A percentile compares a stretch with the other conserved stretches of the same genome.
Conservation (phyloP, 2,113 vertebrate species). For the Pao palembangensis region DNA sequence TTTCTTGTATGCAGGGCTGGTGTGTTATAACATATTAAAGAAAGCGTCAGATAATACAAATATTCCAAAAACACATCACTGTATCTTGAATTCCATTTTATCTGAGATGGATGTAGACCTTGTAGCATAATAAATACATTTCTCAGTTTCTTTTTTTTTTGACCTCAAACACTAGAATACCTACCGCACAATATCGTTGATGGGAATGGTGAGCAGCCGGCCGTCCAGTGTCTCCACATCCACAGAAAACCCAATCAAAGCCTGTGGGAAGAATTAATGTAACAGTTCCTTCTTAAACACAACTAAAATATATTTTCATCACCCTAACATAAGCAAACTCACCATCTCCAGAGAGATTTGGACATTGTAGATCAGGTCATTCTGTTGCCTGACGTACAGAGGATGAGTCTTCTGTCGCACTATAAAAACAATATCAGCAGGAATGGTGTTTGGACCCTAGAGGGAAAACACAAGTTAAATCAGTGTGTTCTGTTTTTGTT, state of each 20-base stretch:
- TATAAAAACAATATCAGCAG: slow-evolving; percentile 89
- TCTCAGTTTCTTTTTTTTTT: no score
- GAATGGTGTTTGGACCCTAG: slow-evolving; percentile 89
- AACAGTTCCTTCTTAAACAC: not conserved
- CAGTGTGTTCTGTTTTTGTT: not conserved
- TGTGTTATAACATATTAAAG: slow-evolving; percentile 17
- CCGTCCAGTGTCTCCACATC: slow-evolving; percentile 87
- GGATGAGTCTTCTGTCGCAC: slow-evolving; percentile 86
- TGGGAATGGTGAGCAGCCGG: slow-evolving; percentile 83
- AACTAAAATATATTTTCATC: not conserved
- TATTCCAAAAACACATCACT: not conserved
- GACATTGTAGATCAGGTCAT: slow-evolving; percentile 78
- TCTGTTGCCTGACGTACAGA: slow-evolving; percentile 71
- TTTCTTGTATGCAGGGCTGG: slow-evolving; percentile 85
- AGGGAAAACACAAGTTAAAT: slow-evolving; percentile 9
- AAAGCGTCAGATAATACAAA: not conserved
- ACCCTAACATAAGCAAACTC: slow-evolving; percentile 28
- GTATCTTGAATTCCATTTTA: not conserved
- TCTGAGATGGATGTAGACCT: not conserved
- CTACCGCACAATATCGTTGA: slow-evolving; percentile 93
- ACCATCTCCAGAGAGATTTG: slow-evolving; percentile 82
- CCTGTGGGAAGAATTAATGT: slow-evolving; percentile 67
- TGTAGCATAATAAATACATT: not conserved
- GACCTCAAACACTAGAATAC: slow-evolving; percentile 38
- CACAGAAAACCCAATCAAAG: slow-evolving; percentile 84